Evolutionary conservation across 2,888 invertebrate species (phyloP), one percentile per base, ranked within the genome.

Genomic region (Tromatobia lineatoria): DNA sequence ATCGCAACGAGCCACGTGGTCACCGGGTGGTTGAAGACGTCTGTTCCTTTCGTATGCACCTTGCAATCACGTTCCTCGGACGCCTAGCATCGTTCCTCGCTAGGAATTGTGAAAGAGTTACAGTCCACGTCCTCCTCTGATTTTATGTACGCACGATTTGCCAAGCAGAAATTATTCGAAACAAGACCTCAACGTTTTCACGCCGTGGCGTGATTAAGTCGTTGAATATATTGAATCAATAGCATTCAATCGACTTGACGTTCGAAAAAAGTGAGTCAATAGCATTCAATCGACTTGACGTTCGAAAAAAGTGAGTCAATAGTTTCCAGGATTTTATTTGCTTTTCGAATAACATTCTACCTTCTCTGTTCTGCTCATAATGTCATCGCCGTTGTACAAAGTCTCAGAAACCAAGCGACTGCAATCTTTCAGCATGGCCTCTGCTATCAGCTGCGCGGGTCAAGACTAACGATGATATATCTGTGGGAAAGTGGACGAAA

Each of bases 1-100:
- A 85, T 87, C 83, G 78, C 80, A 85, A 74, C 75, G 61, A 78
- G 67, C 82, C 86, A 85, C 85, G 82, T 83, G 83, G 79, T 70
- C 23, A 81, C 25, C 71, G 38, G 78, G 50, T 82, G 82, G 75
- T 74, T 73, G 73, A 45, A 10, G 34, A 69, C 13, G 69, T 52
- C 52, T 29, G 25, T 64, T 64, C 61, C 59, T 73, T 80, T 69
- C 69, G 73, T 74, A 80, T 73, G 77, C 83, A 67, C 59, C 71
- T 59, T 73, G 83, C 79, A 66, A 75, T 71, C 70, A 29, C 52
- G 71, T 6, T 67, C 54, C 59, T 45, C 77, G 59, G 61, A 78
- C 61, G 66, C 59, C 59, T 76, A 70, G 52, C 20, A 25, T 45
- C 45, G 50, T 61, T 18, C 50, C 77, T 74, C 50, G 76, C 66